Evolutionary conservation across 2,113 vertebrate species (phyloP).

Genomic region (Tragelaphus strepsiceros): DNA sequence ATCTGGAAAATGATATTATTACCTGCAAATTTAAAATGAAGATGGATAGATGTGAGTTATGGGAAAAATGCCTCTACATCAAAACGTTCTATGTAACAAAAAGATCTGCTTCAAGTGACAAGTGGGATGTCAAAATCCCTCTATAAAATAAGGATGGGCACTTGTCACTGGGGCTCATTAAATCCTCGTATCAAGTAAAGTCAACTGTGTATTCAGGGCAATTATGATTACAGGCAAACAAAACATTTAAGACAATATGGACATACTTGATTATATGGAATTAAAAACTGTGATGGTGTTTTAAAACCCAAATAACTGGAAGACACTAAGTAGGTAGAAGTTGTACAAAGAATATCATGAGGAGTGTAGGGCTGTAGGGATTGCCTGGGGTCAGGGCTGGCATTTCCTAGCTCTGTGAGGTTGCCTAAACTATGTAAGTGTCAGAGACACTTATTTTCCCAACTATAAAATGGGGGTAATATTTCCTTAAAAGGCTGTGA

Average conservation of each 20-base stretch:
- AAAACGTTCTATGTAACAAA: not conserved
- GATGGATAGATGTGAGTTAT: not conserved
- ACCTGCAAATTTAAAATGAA: not conserved
- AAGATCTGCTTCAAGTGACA: not conserved
- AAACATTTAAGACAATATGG: accelerated
- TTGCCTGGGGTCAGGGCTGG: accelerated
- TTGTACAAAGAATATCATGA: accelerated
- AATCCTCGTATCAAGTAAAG: not conserved
- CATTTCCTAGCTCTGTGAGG: not conserved
- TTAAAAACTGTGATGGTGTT: not conserved
- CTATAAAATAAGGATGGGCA: not conserved
- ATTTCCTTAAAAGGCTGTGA: accelerated
- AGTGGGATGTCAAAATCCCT: not conserved
- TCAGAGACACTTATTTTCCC: not conserved
- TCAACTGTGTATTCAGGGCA: not conserved
- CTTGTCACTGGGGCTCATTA: not conserved
- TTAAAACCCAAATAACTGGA: accelerated
- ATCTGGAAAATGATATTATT: not conserved
- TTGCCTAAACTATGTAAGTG: not conserved
- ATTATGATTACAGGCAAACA: not conserved
- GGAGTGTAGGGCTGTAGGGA: accelerated
- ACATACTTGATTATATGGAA: not conserved
- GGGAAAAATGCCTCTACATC: not conserved
- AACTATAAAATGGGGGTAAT: not conserved
- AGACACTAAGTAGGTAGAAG: accelerated